Evolutionary conservation across 2,113 vertebrate genomes (phyloP).

Genomic region (Myotis yumanensis): DNA sequence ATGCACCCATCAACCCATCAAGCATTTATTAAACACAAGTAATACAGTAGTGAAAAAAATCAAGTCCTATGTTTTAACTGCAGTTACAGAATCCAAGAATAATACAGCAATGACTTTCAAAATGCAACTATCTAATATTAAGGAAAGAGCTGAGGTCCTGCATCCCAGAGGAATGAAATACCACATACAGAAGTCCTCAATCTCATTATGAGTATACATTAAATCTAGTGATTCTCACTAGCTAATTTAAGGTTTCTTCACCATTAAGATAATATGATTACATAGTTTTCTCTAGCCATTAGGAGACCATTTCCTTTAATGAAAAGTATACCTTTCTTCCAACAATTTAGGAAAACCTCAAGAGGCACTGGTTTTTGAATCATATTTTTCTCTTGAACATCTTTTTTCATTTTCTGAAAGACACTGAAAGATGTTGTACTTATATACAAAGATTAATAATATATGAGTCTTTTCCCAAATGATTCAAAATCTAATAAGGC

Average conservation of each 20-base stretch:
- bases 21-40: neutral
- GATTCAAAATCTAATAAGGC: constrained; percentile 10
- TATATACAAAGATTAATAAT: neutral
- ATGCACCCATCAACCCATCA: neutral
- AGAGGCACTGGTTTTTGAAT: neutral
- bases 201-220: neutral
- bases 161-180: neutral
- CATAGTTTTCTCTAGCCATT: neutral
- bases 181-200: neutral
- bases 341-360: constrained; percentile 29
- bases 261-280: neutral
- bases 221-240: neutral
- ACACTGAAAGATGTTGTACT: neutral
- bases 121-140: neutral
- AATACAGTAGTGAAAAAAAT: neutral
- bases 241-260: neutral
- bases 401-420: neutral
- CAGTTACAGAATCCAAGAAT: neutral
- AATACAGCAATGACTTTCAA: neutral
- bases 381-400: neutral
- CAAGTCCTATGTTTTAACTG: neutral
- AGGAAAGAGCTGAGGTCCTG: neutral
- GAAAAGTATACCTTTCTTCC: neutral
- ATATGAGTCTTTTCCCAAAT: neutral
- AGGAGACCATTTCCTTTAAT: constrained; percentile 12